A percentile compares a stretch with the other conserved stretches of the same genome.
phyloP scores from a whole-genome alignment of 2,888 invertebrate genomes.

The Copidosoma aretas region DNA sequence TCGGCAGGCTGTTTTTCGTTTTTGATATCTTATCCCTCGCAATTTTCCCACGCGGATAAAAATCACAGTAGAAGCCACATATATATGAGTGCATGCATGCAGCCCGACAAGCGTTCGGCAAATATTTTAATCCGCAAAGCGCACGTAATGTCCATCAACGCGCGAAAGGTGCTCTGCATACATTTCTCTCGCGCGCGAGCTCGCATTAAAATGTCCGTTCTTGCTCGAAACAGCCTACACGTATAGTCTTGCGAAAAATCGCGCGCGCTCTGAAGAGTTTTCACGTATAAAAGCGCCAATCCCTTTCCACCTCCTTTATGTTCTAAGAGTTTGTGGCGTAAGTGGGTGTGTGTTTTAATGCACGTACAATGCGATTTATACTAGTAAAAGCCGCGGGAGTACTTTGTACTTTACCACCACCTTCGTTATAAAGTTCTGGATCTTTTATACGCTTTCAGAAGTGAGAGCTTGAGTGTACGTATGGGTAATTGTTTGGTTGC shows the following conservation, averaged over 20 bases:
- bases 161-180: background rate
- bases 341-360: too few relatives aligned
- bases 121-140: background rate
- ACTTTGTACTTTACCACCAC: too few relatives aligned
- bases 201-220: conserved; percentile 14
- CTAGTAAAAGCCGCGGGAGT: too few relatives aligned
- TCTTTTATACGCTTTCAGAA: too few relatives aligned
- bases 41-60: background rate
- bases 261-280: background rate
- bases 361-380: too few relatives aligned
- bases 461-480: too few relatives aligned
- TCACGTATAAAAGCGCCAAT: conserved; percentile 8
- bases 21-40: background rate
- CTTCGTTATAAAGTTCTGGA: too few relatives aligned
- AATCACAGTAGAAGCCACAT: background rate
- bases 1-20: too few relatives aligned
- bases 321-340: background rate
- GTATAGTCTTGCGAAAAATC: background rate
- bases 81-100: too few relatives aligned
- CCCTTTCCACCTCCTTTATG: conserved; percentile 11
- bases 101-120: background rate
- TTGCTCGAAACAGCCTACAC: background rate
- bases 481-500: too few relatives aligned
- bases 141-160: background rate
- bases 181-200: background rate